Evolutionary conservation across 2,113 vertebrate genomes (phyloP), one percentile per base, ranked within the genome.

Genomic region (Anhinga rufa): DNA sequence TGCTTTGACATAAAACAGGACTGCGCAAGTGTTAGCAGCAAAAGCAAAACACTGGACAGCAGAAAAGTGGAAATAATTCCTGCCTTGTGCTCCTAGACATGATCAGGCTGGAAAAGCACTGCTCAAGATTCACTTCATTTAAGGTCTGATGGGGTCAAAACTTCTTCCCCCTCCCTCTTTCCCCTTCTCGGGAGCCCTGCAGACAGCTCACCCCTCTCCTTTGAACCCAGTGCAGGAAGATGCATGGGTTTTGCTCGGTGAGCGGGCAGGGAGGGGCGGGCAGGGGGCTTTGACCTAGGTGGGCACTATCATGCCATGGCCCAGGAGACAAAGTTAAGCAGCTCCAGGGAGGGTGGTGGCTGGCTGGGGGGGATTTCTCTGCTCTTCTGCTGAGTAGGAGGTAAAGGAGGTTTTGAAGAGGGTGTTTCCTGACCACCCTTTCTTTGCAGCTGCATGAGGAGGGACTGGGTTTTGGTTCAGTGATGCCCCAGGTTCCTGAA

Each of bases 161-260:
- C 3, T 48, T 44, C 29, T n/a, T 38, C 7, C 4, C 12, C 2
- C 7, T n/a, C 15, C 15, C 12, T 44, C 29, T n/a, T 38, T 6
- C 4, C 12, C 2, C 7, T n/a, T 13, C 15, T 34, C 26, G 48
- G 49, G 26, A 69, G 31, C 72, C 19, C 42, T 86, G 46, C 77
- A 52, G 48, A 18, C 10, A 71, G 29, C 82, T 49, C 29, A 5
- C 3, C n/a, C 40, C 70, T 46, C 36, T 70, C 62, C 72, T 36
- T 66, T 26, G 34, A 54, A 1, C 12, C 5, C 22, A 0, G 5
- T 2, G 7, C 36, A 36, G 58, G 76, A 13, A 5, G 5, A 19
- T 29, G 19, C 11, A 0, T 15, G 38, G 66, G 12, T 26, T 48
- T n/a, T 44, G 31, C 31, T 21, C 1, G 2, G 9, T 24, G 17